Percentiles rank a stretch among this genome's conserved stretches.
Conservation (phyloP, 2,797 vertebrate genomes). For the Momotus momota region DNA sequence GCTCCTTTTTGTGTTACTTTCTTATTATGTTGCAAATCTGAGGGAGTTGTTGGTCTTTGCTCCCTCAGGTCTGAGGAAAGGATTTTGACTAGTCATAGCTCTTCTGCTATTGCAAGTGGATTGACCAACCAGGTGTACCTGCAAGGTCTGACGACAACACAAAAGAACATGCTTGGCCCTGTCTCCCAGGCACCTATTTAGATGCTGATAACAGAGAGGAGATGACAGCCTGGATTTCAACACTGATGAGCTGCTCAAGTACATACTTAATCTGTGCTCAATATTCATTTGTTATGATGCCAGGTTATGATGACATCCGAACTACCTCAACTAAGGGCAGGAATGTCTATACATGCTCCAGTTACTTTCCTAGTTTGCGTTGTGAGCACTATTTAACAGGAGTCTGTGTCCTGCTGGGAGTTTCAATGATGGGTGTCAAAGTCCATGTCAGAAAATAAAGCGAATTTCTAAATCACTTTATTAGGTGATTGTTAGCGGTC, state of each 20-base stretch:
- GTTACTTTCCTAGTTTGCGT: background rate
- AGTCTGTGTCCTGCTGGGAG: background rate
- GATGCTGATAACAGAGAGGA: background rate
- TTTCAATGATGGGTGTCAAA: background rate
- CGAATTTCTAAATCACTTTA: background rate
- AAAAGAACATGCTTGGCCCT: background rate
- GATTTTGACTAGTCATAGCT: background rate
- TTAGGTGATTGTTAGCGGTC: background rate
- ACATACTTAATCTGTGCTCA: background rate
- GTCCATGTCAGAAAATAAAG: background rate
- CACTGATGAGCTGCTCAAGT: background rate
- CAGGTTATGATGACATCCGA: rapidly evolving
- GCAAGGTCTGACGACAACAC: background rate
- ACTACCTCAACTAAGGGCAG: rapidly evolving
- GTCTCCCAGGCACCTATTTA: background rate
- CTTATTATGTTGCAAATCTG: background rate
- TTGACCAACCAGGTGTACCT: background rate
- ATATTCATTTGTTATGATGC: background rate
- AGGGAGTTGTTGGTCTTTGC: background rate
- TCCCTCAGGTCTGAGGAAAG: background rate
- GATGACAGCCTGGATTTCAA: background rate
- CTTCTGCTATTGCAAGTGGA: background rate
- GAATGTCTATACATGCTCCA: background rate
- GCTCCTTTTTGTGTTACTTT: background rate
- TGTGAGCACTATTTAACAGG: background rate